Percentiles rank a stretch among this genome's conserved stretches.
Conservation (phyloP, 2,888 invertebrate genomes). For the Idaea straminata region DNA sequence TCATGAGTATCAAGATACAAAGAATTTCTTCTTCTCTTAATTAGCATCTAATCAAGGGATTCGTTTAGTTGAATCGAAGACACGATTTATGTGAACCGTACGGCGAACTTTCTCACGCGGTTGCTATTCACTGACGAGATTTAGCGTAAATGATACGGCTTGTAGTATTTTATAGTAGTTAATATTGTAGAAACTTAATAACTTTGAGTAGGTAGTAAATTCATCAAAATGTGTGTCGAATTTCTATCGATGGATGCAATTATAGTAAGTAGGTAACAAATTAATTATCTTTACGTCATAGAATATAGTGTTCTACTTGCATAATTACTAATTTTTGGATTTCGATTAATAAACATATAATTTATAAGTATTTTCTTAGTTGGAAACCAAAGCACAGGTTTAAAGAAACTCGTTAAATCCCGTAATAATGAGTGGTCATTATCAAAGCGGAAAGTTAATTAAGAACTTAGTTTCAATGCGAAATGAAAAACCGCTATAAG, state of each 20-base stretch:
- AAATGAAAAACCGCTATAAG: conserved; percentile 3
- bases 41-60: conserved; percentile 68
- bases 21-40: conserved; percentile 64
- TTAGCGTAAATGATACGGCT: conserved; percentile 42
- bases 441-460: not conserved
- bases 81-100: conserved; percentile 57
- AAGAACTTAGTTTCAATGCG: not conserved
- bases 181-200: conserved; percentile 32
- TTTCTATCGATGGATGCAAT: not conserved
- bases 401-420: too few relatives aligned
- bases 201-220: not conserved
- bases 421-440: too few relatives aligned
- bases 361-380: not conserved
- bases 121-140: conserved; percentile 42
- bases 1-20: conserved; percentile 36
- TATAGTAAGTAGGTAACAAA: not conserved
- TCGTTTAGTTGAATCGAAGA: conserved; percentile 60
- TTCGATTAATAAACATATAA: not conserved
- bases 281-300: not conserved
- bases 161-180: conserved; percentile 44
- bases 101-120: conserved; percentile 65
- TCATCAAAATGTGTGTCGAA: not conserved
- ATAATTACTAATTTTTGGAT: not conserved
- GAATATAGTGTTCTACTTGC: not conserved
- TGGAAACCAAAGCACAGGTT: too few relatives aligned